These are phyloP conservation scores for Tipula confusa DNA, from an alignment of 2,888 invertebrate species.

Conservation along the genomic window DNA sequence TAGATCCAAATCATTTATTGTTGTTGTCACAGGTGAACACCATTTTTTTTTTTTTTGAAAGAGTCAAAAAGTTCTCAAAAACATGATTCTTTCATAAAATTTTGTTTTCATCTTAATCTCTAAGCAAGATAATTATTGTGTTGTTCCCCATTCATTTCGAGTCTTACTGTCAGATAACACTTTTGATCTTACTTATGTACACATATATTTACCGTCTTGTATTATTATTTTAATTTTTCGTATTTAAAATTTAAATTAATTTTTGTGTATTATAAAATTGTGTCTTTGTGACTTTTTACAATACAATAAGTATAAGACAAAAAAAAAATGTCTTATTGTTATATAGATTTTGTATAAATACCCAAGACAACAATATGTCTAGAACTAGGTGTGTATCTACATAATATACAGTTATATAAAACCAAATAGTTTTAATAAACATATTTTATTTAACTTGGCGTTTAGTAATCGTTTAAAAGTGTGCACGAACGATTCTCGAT, in stretches of 20 bases:
- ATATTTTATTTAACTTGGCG: background rate
- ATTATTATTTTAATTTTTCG: background rate
- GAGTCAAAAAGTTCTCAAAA: too few relatives aligned
- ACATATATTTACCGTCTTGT: too few relatives aligned
- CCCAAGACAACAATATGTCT: background rate
- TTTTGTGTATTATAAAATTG: background rate
- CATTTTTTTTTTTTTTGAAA: too few relatives aligned
- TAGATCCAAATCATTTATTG: too few relatives aligned
- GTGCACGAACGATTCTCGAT: background rate
- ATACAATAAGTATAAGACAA: background rate
- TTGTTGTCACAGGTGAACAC: too few relatives aligned
- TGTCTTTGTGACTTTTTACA: background rate
- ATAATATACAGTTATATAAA: background rate
- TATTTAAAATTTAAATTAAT: conserved; percentile 6
- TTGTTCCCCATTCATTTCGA: background rate
- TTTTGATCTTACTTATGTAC: background rate
- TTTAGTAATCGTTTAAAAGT: background rate
- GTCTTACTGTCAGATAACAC: background rate
- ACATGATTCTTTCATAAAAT: too few relatives aligned
- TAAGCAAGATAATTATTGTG: background rate
- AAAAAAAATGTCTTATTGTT: background rate
- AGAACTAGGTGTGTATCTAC: background rate
- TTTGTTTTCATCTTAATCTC: too few relatives aligned
- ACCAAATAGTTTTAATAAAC: background rate
- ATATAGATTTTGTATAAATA: background rate